These are phyloP conservation scores for Pterocles gutturalis DNA, from an alignment of 2,113 vertebrate species.

Conservation along the genomic window DNA sequence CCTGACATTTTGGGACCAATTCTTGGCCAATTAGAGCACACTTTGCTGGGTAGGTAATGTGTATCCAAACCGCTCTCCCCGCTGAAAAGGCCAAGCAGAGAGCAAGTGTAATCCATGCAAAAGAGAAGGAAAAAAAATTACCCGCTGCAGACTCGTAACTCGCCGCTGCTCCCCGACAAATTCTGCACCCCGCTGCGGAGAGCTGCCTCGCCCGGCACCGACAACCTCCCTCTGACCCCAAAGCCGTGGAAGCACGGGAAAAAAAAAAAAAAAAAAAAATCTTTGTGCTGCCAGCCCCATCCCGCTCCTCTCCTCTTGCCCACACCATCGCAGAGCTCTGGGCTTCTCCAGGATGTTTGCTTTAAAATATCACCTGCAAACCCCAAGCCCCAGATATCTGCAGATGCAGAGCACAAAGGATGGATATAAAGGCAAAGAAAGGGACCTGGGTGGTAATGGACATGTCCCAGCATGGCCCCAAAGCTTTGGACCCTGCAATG, in stretches of 20 bases:
- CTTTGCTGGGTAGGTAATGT: slow-evolving; percentile 72
- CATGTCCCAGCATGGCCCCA: fast-evolving
- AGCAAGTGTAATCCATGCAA: slow-evolving; percentile 55
- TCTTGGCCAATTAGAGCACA: slow-evolving; percentile 81
- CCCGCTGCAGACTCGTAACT: not conserved
- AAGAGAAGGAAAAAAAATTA: slow-evolving; percentile 42
- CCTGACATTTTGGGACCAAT: slow-evolving; percentile 83
- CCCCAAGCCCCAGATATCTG: fast-evolving
- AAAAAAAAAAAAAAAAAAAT: not conserved
- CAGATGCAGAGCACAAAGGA: not conserved
- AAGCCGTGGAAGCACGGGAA: not conserved
- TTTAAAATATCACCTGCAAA: not conserved
- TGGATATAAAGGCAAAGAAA: not conserved
- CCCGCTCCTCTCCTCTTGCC: not conserved
- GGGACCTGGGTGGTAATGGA: not conserved
- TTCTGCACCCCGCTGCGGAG: not conserved
- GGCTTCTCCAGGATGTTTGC: not conserved
- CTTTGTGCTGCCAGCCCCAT: not conserved
- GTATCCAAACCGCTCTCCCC: slow-evolving; percentile 73
- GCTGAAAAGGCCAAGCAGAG: slow-evolving; percentile 72
- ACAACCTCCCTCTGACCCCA: not conserved
- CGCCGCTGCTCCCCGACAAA: not conserved
- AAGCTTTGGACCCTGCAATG: not conserved
- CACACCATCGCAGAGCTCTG: not conserved
- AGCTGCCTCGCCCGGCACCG: not conserved